Percentiles rank a stretch among this genome's conserved stretches.
Conservation (phyloP, 2,888 invertebrate genomes). For the Ochlodes sylvanus region DNA sequence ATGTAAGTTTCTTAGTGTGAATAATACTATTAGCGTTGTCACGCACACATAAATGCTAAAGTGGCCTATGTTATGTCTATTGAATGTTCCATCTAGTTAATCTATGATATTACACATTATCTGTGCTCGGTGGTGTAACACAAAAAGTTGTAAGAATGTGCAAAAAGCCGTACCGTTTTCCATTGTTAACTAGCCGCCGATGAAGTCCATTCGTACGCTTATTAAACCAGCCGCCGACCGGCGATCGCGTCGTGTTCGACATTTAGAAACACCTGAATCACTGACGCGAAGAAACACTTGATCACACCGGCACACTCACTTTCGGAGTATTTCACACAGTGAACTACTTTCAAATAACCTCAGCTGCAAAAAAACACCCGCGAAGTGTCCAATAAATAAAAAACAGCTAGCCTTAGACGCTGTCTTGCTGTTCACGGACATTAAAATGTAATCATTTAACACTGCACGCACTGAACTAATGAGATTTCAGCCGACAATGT, state of each 20-base stretch:
- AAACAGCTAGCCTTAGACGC: conserved; percentile 56
- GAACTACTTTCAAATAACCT: conserved; percentile 67
- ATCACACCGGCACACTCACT: conserved; percentile 50
- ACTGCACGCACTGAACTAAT: conserved; percentile 80
- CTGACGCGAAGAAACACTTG: conserved; percentile 57
- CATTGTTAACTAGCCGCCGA: conserved; percentile 72
- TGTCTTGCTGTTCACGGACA: conserved; percentile 62
- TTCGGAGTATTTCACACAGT: conserved; percentile 50
- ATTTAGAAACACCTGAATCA: conserved; percentile 62
- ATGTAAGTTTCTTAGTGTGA: too few species aligned
- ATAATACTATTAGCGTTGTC: too few species aligned
- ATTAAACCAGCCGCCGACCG: conserved; percentile 75
- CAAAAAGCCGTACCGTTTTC: conserved; percentile 71
- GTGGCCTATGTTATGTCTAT: too few species aligned
- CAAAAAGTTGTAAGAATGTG: conserved; percentile 32
- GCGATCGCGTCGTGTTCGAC: conserved; percentile 71
- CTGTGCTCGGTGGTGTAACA: background rate
- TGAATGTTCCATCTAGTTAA: too few species aligned
- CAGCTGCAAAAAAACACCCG: conserved; percentile 60
- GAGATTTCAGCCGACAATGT: conserved; percentile 78
- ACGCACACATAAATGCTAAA: too few species aligned
- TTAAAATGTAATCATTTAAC: conserved; percentile 81
- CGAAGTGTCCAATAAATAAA: conserved; percentile 64
- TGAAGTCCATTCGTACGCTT: conserved; percentile 72
- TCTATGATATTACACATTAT: too few species aligned